phyloP scores from a whole-genome alignment of 2,113 vertebrate species.

The Ammodytes dubius region DNA sequence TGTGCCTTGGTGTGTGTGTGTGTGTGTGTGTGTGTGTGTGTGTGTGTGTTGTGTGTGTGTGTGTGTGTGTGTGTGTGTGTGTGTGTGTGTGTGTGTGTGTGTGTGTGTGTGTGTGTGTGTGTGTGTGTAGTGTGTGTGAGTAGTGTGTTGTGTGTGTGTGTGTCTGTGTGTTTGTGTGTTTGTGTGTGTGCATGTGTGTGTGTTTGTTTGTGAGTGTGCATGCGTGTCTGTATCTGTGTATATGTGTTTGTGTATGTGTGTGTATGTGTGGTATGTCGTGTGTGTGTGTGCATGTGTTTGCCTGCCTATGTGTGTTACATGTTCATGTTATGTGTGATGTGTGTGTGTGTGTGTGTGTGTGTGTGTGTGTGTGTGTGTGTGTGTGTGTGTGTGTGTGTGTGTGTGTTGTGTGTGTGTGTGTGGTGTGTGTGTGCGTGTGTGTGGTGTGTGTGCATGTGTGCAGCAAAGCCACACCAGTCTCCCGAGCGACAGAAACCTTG shows the following conservation, averaged over 20 bases:
- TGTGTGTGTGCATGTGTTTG: conserved; percentile 40
- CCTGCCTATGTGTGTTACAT: conserved; percentile 58
- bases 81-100: conserved; percentile 22
- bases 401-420: conserved; percentile 28
- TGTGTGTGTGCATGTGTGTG: conserved; percentile 54
- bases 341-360: conserved; percentile 54
- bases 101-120: conserved; percentile 60
- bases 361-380: conserved; percentile 14
- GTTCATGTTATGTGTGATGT: conserved; percentile 32
- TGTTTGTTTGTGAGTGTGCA: conserved; percentile 30
- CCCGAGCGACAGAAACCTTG: conserved; percentile 86
- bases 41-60: conserved; percentile 14
- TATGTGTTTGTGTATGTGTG: not conserved
- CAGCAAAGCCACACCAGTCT: conserved; percentile 77
- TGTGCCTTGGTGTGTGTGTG: conserved; percentile 56
- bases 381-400: conserved; percentile 23
- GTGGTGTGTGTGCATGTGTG: conserved; percentile 52
- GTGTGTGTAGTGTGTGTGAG: conserved; percentile 35
- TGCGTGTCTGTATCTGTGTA: conserved; percentile 12
- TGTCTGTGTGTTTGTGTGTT: not conserved
- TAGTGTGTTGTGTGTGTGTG: conserved; percentile 22
- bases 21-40: conserved; percentile 39
- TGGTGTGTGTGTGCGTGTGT: conserved; percentile 39
- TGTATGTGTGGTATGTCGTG: no score
- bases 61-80: not conserved